Evolutionary conservation across 1,140 invertebrate genomes (phyloP), one percentile per base, ranked within the genome.

Genomic region (Hypsibius dujardini): DNA sequence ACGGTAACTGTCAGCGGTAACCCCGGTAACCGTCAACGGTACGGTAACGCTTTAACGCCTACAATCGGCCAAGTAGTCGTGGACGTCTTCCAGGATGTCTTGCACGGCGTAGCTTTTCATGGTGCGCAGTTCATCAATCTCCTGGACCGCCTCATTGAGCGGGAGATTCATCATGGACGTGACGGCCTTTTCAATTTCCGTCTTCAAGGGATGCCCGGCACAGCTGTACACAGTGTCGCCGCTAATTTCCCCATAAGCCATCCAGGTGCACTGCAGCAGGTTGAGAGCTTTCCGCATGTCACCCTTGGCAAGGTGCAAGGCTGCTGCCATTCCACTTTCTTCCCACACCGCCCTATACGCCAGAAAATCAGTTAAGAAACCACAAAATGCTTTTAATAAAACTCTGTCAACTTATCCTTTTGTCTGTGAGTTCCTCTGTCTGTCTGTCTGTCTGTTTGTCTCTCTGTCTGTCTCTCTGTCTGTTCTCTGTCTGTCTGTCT

Each of bases 241-340:
- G 74, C 86, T 90, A 0, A 97, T 89, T 73, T 84, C 80, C 75
- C 88, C 86, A 79, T 87, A 94, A 2, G 94, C 92, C 80, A 88
- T 82, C 69, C 86, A 86, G 72, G 93, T 90, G 80, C 91, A 93
- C 83, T 98, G 84, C 46, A 98, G 81, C 70, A 97, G 89, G 81
- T 98, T 98, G 1, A 99, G 78, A 12, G 95, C 90, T 81, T 90
- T 92, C 76, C 96, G 84, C 96, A 99, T 98, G 81, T 99, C 95
- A n/a, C 96, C 96, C 73, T 87, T 87, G 1, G 91, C 89, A 1
- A 99, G 81, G 3, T 87, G 87, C 59, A 98, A 82, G 1, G 98
- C 77, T 1, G 96, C 94, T 74, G 92, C 84, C 77, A 90, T 88
- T 1, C 94, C 96, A 83, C 91, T 89, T 72, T 91, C 87, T 14